These are phyloP conservation scores for Brevimyrus niger DNA, from an alignment of 2,113 vertebrate genomes.

Conservation along the genomic window DNA sequence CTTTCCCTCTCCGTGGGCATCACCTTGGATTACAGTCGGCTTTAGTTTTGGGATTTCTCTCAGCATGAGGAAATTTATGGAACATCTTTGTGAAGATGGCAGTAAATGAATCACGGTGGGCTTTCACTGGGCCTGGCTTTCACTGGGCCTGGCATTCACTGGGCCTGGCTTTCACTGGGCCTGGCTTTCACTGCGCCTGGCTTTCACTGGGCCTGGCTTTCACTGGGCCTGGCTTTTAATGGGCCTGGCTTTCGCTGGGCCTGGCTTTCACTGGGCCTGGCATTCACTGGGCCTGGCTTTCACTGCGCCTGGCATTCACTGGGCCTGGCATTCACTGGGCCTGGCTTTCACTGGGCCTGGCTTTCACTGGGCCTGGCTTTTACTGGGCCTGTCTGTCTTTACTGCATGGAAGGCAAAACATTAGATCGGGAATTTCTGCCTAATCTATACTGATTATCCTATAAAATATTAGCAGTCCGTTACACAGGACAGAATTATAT, in stretches of 20 bases:
- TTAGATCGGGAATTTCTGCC: background rate
- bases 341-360: background rate
- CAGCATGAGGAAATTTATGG: background rate
- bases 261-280: background rate
- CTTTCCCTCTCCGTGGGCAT: background rate
- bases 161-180: background rate
- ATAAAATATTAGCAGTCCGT: background rate
- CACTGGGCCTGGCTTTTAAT: background rate
- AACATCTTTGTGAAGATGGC: background rate
- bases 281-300: no score
- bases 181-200: no score
- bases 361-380: no score
- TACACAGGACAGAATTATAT: background rate
- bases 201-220: no score
- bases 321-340: no score
- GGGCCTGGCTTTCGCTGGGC: no score
- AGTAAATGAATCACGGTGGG: background rate
- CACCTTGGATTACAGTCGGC: background rate
- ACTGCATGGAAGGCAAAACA: background rate
- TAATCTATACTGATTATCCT: constrained; percentile 1
- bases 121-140: background rate
- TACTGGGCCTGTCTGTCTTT: background rate
- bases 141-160: background rate
- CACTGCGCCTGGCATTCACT: background rate
- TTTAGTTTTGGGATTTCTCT: background rate